Evolutionary conservation across 1,140 invertebrate species (phyloP).

Genomic region (Rhynchophorus ferrugineus): DNA sequence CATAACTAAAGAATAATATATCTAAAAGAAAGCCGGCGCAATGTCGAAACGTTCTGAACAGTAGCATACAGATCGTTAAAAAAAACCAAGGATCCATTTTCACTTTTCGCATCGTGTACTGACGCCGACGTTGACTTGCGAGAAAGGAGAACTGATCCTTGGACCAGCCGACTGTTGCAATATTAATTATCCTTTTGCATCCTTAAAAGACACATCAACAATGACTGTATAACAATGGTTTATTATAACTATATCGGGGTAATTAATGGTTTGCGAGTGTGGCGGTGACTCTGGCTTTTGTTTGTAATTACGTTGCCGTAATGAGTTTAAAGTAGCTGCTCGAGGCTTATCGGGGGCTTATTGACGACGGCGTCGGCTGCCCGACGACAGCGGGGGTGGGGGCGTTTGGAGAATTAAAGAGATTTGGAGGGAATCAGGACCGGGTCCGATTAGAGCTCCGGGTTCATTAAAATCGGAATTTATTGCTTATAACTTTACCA

Average conservation of each 20-base stretch:
- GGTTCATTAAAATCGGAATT: too few relatives aligned
- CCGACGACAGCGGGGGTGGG: conserved; percentile 1
- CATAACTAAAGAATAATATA: too few relatives aligned
- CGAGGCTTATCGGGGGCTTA: conserved; percentile 19
- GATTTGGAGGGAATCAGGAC: background rate
- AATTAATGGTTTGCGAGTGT: conserved; percentile 37
- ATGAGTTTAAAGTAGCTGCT: conserved; percentile 35
- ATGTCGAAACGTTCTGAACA: too few relatives aligned
- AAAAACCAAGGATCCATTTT: too few relatives aligned
- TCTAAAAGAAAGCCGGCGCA: too few relatives aligned
- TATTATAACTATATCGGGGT: conserved; percentile 38
- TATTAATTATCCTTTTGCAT: conserved; percentile 40
- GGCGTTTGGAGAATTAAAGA: background rate
- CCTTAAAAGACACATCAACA: conserved; percentile 37
- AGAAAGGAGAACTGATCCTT: conserved; percentile 13
- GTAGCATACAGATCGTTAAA: too few relatives aligned
- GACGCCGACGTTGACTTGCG: too few relatives aligned
- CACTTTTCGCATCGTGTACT: too few relatives aligned
- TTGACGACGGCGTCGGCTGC: background rate
- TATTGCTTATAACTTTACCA: too few relatives aligned
- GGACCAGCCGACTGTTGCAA: conserved; percentile 25
- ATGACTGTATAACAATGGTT: conserved; percentile 38
- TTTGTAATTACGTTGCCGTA: conserved; percentile 36
- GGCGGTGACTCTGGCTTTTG: conserved; percentile 36
- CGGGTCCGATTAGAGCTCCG: background rate